Conservation (phyloP, 2,797 vertebrate species). For the Chaunax sp. region DNA sequence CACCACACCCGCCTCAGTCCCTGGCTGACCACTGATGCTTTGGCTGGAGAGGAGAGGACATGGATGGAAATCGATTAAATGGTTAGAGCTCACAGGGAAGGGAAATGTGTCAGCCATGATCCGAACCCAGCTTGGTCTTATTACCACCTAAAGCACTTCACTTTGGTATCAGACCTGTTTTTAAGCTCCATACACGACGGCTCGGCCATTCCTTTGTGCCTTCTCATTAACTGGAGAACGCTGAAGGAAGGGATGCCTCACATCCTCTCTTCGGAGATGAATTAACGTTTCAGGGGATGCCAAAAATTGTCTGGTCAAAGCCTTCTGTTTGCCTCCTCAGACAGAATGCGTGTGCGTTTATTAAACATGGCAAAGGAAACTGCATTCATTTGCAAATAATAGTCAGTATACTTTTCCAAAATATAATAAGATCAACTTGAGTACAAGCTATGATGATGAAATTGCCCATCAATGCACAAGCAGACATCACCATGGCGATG, state of each 20-base stretch:
- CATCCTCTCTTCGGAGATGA: constrained; percentile 34
- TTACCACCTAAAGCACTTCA: constrained; percentile 68
- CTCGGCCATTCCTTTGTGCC: constrained; percentile 53
- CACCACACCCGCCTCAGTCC: neutral
- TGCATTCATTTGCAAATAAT: constrained; percentile 30
- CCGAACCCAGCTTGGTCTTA: constrained; percentile 62
- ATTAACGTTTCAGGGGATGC: constrained; percentile 31
- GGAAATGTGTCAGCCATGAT: constrained; percentile 69
- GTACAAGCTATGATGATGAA: constrained; percentile 31
- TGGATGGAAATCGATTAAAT: constrained; percentile 75
- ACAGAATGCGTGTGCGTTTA: neutral
- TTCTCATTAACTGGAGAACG: constrained; percentile 55
- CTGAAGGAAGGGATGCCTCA: constrained; percentile 45
- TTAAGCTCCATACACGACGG: constrained; percentile 49
- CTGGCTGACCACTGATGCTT: neutral
- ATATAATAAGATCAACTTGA: constrained; percentile 35
- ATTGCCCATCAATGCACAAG: constrained; percentile 30
- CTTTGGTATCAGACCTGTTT: constrained; percentile 38
- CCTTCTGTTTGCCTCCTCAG: constrained; percentile 5
- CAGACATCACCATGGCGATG: constrained; percentile 29
- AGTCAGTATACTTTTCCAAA: constrained; percentile 21
- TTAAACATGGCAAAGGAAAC: constrained; percentile 5
- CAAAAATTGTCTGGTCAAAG: constrained; percentile 16
- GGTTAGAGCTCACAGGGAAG: constrained; percentile 63
- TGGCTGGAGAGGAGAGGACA: constrained; percentile 44